Evolutionary conservation across 2,888 invertebrate species (phyloP).

Genomic region (Synergus umbraculus): DNA sequence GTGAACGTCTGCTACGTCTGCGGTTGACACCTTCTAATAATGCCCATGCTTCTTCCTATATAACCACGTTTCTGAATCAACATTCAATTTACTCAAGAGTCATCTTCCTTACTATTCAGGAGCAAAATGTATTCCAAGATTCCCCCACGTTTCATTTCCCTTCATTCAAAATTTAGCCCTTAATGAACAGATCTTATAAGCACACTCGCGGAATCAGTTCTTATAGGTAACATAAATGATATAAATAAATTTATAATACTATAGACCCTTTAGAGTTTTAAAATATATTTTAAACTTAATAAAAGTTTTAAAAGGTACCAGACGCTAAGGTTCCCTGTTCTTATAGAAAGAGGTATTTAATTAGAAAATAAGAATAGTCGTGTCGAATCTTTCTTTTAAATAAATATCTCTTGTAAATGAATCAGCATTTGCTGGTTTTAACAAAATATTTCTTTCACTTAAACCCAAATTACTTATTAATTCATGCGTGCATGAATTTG

Average conservation of each 20-base stretch:
- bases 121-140: conserved; percentile 21
- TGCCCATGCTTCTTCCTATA: conserved; percentile 48
- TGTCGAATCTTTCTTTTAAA: not conserved
- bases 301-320: too few relatives aligned
- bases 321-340: too few relatives aligned
- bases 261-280: too few relatives aligned
- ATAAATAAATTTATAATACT: not conserved
- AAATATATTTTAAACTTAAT: too few relatives aligned
- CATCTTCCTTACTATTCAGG: conserved; percentile 29
- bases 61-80: conserved; percentile 49
- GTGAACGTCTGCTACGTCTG: conserved; percentile 52
- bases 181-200: not conserved
- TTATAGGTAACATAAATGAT: not conserved
- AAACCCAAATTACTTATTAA: not conserved
- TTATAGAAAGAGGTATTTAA: not conserved
- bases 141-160: not conserved
- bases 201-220: not conserved
- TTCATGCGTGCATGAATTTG: not conserved
- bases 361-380: not conserved
- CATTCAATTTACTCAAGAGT: conserved; percentile 58
- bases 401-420: not conserved
- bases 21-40: conserved; percentile 55
- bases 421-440: not conserved
- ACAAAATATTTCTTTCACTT: not conserved
- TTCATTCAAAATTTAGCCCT: not conserved